Evolutionary conservation across 2,113 vertebrate genomes (phyloP).

Genomic region (Macroglossus sobrinus): DNA sequence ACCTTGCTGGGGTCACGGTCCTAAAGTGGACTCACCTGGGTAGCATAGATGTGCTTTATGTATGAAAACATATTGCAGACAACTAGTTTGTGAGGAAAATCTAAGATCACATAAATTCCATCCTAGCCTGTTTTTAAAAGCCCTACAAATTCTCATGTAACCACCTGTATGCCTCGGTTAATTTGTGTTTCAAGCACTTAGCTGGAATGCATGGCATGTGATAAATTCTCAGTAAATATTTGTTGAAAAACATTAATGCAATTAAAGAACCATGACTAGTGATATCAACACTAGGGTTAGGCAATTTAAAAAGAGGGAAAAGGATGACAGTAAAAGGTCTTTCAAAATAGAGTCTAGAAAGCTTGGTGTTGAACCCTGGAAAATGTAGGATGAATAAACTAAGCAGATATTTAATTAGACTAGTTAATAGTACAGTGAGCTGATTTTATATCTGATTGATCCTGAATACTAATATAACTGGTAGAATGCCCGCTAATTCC

Average conservation of each 20-base stretch:
- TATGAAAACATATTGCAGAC: neutral
- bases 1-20: neutral
- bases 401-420: neutral
- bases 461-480: neutral
- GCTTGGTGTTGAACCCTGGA: neutral
- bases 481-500: neutral
- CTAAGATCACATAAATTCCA: neutral
- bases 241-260: neutral
- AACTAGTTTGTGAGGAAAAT: neutral
- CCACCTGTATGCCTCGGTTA: neutral
- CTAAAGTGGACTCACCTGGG: too few species aligned
- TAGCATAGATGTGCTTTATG: neutral
- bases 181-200: neutral
- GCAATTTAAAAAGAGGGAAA: neutral
- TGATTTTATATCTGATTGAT: neutral
- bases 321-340: neutral
- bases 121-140: neutral
- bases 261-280: neutral
- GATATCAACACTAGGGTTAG: neutral
- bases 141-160: neutral
- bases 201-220: neutral
- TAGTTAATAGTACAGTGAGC: neutral
- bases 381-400: slow-evolving; percentile 6
- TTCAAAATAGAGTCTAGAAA: neutral
- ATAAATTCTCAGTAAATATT: slow-evolving; percentile 3